Percentiles rank a stretch among this genome's conserved stretches.
Evolutionary conservation across 2,113 vertebrate genomes (phyloP).

Genomic region (Melospiza melodia): DNA sequence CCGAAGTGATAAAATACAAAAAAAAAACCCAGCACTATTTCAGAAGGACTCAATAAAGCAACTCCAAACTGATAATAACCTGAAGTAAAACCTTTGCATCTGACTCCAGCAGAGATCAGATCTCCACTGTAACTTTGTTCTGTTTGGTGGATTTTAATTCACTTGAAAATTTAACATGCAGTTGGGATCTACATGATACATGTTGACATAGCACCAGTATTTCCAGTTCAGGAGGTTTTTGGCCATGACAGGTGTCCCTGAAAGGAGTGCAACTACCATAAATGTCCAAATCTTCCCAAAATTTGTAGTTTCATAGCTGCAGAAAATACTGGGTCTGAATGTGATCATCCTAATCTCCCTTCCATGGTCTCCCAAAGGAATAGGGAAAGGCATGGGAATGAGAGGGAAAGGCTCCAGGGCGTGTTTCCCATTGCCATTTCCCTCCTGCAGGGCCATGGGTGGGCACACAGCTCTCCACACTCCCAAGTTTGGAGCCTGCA

Average conservation of each 20-base stretch:
- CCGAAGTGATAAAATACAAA: not conserved
- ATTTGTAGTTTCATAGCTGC: not conserved
- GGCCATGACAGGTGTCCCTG: not conserved
- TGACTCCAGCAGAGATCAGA: not conserved
- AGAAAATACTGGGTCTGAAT: not conserved
- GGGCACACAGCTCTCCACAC: rapidly evolving
- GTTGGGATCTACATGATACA: not conserved
- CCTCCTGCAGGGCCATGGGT: not conserved
- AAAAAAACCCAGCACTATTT: not conserved
- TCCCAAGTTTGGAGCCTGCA: not conserved
- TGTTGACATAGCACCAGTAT: not conserved
- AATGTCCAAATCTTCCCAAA: not conserved
- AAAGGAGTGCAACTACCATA: not conserved
- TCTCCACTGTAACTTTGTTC: not conserved
- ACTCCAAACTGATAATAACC: not conserved
- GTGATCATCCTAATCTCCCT: not conserved
- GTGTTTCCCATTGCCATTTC: not conserved
- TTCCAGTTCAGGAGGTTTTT: not conserved
- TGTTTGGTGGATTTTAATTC: not conserved
- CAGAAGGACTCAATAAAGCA: not conserved
- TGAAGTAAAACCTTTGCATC: not conserved
- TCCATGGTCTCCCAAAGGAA: not conserved
- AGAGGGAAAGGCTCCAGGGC: not conserved
- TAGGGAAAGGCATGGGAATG: rapidly evolving
- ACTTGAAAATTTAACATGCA: not conserved